Evolutionary conservation across 2,797 vertebrate species (phyloP), one percentile per base, ranked within the genome.

Genomic region (Rhabdomys pumilio): DNA sequence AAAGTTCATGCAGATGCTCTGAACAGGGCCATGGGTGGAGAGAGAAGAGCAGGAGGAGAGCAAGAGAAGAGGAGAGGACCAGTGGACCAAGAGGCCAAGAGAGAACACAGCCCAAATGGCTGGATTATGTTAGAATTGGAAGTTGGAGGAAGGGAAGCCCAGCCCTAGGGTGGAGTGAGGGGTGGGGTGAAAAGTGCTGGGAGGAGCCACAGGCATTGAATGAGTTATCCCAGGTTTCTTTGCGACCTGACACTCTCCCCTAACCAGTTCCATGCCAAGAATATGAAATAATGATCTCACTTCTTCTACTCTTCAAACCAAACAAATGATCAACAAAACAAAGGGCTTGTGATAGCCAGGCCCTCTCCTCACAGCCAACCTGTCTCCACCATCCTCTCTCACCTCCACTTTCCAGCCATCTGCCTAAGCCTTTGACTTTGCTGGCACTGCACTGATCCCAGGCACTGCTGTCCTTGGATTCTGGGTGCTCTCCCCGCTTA

Each of bases 291-390:
- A 61, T 55, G n/a, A 90, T n/a, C 14, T 85, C 0, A 0, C n/a
- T 77, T 91, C 31, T 88, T 20, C 67, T 72, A 72, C 59, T 55
- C 34, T 80, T 55, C 61, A 92, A 90, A 95, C 47, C 41, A 87
- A 90, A 26, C 29, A 63, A 59, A 7, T 13, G 79, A 24, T 26
- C 47, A 41, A 20, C 24, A 91, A 55, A 34, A 34, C 12, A 67
- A 86, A 96, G 9, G 4, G n/a, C 63, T 57, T 24, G 73, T 1
- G 61, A 50, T 14, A 22, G 53, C 10, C 73, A 2, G 44, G 65
- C 31, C 72, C 47, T 13, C 41, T 41, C 38, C 41, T 83, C 34
- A 13, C 26, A 72, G 69, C 22, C 1, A 2, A 20, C 17, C 41
- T 6, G 22, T 20, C 34, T 61, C 55, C 34, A 38, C 3, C 50